A percentile compares a stretch with the other conserved stretches of the same genome.
phyloP scores from a whole-genome alignment of 1,140 invertebrate genomes.

The Bombus confusus region DNA sequence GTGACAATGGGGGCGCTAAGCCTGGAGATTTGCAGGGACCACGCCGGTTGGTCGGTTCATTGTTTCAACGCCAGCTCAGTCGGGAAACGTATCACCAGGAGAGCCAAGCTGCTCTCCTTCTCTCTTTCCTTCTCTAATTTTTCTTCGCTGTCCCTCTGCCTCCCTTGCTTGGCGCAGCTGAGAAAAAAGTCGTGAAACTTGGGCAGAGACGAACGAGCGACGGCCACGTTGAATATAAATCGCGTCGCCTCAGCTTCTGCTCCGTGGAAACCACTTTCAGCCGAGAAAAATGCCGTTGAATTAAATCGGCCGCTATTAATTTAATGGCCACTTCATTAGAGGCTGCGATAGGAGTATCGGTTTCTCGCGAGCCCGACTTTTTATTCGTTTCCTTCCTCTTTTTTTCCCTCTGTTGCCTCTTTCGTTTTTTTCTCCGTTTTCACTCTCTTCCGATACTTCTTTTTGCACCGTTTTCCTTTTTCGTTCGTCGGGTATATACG shows the following conservation, averaged over 20 bases:
- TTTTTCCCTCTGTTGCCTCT: neutral
- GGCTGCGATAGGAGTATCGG: conserved; percentile 41
- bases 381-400: neutral
- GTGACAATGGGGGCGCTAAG: conserved; percentile 77
- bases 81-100: conserved; percentile 65
- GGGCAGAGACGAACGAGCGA: conserved; percentile 62
- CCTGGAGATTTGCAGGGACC: conserved; percentile 78
- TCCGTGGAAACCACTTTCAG: conserved; percentile 51
- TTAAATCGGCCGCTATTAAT: conserved; percentile 57
- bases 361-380: conserved; percentile 19
- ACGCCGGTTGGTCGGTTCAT: conserved; percentile 81
- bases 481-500: neutral
- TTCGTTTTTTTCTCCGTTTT: neutral
- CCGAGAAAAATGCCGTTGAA: conserved; percentile 48
- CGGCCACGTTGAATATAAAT: conserved; percentile 64
- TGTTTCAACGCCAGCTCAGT: conserved; percentile 77
- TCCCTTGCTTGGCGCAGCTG: conserved; percentile 10
- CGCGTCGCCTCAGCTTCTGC: conserved; percentile 37
- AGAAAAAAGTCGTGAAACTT: conserved; percentile 65
- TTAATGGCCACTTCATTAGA: conserved; percentile 56
- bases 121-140: neutral
- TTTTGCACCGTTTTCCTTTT: neutral
- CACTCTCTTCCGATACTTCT: neutral
- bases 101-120: neutral
- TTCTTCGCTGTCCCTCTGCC: neutral